A percentile compares a stretch with the other conserved stretches of the same genome.
These are phyloP conservation scores for Hiodon tergisus DNA, from an alignment of 2,113 vertebrate species.

Conservation along the genomic window DNA sequence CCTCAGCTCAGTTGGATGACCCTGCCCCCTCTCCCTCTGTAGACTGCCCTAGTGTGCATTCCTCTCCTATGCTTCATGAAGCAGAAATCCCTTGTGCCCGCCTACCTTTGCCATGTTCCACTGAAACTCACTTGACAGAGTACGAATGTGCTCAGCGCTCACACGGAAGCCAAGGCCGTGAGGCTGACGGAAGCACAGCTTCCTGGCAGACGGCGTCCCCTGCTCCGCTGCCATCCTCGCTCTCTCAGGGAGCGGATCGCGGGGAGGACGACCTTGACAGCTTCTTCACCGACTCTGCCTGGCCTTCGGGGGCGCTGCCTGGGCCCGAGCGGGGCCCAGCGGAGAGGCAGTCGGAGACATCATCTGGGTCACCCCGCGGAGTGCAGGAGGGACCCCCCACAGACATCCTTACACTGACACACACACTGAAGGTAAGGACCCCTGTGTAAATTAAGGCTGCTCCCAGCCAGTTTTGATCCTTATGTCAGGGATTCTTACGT, in stretches of 20 bases:
- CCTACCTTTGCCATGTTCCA: background rate
- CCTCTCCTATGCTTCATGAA: background rate
- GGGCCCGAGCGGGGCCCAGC: background rate
- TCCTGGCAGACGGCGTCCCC: no score
- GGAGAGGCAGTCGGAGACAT: background rate
- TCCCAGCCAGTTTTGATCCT: background rate
- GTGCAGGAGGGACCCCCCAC: background rate
- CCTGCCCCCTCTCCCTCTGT: background rate
- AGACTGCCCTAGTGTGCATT: background rate
- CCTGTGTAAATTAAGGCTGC: background rate
- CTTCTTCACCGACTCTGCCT: slow-evolving; percentile 21
- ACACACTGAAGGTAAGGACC: slow-evolving; percentile 45
- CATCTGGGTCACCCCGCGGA: background rate
- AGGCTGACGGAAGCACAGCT: background rate
- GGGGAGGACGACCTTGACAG: slow-evolving; percentile 20
- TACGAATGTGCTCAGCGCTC: background rate
- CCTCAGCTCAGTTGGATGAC: background rate
- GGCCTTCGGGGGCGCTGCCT: background rate
- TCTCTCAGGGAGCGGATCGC: background rate
- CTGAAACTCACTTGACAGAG: background rate
- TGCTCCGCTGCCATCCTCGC: background rate
- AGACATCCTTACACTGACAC: slow-evolving; percentile 18
- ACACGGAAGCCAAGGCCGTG: background rate
- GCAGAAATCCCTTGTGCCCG: background rate
- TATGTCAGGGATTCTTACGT: background rate